A percentile compares a stretch with the other conserved stretches of the same genome.
These are phyloP conservation scores for Microctonus aethiopoides DNA, from an alignment of 2,888 invertebrate species.

Conservation along the genomic window DNA sequence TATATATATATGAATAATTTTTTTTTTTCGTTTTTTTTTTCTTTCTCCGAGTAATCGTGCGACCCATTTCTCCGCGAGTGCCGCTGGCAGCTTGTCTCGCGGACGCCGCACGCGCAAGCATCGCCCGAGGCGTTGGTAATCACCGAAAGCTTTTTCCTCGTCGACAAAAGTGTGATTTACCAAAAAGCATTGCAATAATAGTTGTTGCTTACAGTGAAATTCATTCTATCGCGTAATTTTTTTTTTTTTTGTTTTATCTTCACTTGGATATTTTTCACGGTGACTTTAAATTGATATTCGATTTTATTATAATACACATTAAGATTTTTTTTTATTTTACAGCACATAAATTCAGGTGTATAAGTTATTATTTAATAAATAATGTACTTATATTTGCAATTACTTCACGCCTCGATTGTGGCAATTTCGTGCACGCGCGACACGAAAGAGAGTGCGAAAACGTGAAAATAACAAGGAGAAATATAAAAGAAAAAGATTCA, in stretches of 20 bases:
- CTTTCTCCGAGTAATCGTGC: conserved; percentile 33
- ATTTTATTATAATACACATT: conserved; percentile 32
- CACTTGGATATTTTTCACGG: background rate
- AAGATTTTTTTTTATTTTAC: background rate
- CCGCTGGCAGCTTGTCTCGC: conserved; percentile 2
- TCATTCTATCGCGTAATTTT: background rate
- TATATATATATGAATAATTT: background rate
- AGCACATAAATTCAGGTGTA: background rate
- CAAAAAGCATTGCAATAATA: conserved; percentile 10
- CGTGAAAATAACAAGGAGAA: background rate
- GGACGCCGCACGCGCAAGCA: conserved; percentile 10
- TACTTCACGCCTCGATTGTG: conserved; percentile 19
- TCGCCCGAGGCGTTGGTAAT: conserved; percentile 24
- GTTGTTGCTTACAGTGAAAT: conserved; percentile 1
- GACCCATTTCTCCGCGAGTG: conserved; percentile 37
- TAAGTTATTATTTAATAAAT: conserved; percentile 30
- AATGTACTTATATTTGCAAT: conserved; percentile 32
- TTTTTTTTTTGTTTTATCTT: background rate
- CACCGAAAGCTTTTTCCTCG: conserved; percentile 36
- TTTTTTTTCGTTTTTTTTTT: background rate
- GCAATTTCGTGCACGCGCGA: conserved; percentile 38
- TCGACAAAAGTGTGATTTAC: conserved; percentile 37
- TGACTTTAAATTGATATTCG: conserved; percentile 33
- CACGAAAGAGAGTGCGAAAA: conserved; percentile 11
- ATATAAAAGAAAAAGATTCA: background rate